Evolutionary conservation across 2,888 invertebrate species (phyloP).

Genomic region (Drosophila setosimentum): DNA sequence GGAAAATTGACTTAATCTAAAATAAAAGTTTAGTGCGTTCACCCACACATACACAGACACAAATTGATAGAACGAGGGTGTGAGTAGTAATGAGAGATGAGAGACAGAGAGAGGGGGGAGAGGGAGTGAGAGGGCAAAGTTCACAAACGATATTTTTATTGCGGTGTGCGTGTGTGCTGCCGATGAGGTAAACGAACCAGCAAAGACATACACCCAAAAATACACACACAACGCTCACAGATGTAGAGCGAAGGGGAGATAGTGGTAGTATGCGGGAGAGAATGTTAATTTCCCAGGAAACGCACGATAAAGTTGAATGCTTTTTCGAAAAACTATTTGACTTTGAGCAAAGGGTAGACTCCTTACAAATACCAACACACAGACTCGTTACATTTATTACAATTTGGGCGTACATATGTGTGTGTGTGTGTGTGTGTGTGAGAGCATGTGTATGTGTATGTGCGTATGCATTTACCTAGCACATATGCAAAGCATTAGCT

Average conservation of each 20-base stretch:
- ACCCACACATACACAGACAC: slow-evolving; percentile 39
- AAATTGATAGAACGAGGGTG: slow-evolving; percentile 6
- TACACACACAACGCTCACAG: slow-evolving; percentile 8
- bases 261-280: slow-evolving; percentile 39
- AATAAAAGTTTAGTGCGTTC: slow-evolving; percentile 76
- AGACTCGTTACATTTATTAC: slow-evolving; percentile 70
- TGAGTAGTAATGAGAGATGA: not conserved
- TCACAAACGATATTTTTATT: slow-evolving; percentile 64
- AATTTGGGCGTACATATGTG: slow-evolving; percentile 35
- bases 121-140: slow-evolving; percentile 32
- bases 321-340: slow-evolving; percentile 78
- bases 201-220: slow-evolving; percentile 39
- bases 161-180: slow-evolving; percentile 28
- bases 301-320: slow-evolving; percentile 81
- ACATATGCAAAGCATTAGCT: slow-evolving; percentile 35
- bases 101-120: not conserved
- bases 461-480: slow-evolving; percentile 40
- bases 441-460: slow-evolving; percentile 7
- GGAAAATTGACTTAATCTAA: slow-evolving; percentile 80
- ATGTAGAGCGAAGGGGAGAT: not conserved
- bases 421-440: slow-evolving; percentile 14
- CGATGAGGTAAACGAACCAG: slow-evolving; percentile 59
- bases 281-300: slow-evolving; percentile 82
- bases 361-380: slow-evolving; percentile 38
- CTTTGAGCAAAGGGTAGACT: slow-evolving; percentile 66